Percentiles rank a stretch among this genome's conserved stretches.
phyloP scores from a whole-genome alignment of 2,888 invertebrate genomes.

The Myopa tessellatipennis region DNA sequence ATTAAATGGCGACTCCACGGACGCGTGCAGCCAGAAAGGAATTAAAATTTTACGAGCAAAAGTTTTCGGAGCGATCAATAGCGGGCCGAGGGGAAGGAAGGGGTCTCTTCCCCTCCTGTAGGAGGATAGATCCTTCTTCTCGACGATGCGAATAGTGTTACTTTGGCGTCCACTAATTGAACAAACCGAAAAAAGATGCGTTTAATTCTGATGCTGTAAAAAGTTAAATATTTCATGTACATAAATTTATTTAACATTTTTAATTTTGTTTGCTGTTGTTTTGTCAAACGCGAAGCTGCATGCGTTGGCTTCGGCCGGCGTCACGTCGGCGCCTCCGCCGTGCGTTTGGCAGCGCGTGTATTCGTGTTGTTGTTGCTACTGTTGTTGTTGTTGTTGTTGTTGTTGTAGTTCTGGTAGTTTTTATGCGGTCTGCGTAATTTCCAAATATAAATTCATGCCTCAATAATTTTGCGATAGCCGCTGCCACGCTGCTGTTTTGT shows the following conservation, averaged over 20 bases:
- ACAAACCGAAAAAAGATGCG: not conserved
- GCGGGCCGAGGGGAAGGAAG: too few relatives aligned
- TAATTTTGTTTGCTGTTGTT: not conserved
- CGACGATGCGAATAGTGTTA: not conserved
- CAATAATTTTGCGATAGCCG: slow-evolving; percentile 28
- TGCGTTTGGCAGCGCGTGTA: too few relatives aligned
- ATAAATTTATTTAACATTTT: not conserved
- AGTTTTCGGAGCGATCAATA: not conserved
- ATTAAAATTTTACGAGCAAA: slow-evolving; percentile 30
- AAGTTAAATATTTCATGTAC: not conserved
- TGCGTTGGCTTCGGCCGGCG: too few relatives aligned
- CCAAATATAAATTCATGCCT: slow-evolving; percentile 32
- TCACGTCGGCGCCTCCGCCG: too few relatives aligned
- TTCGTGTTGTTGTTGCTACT: too few relatives aligned
- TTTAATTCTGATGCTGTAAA: slow-evolving; percentile 1
- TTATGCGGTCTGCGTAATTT: slow-evolving; percentile 1
- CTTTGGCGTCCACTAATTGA: not conserved
- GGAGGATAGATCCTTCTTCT: too few relatives aligned
- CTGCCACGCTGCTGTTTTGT: slow-evolving; percentile 1
- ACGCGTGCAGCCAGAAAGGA: slow-evolving; percentile 8
- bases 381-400: not conserved
- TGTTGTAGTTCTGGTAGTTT: not conserved
- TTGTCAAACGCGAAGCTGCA: not conserved
- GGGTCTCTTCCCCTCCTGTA: too few relatives aligned
- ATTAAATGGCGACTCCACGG: slow-evolving; percentile 8